Evolutionary conservation across 2,888 invertebrate genomes (phyloP), one percentile per base, ranked within the genome.

Genomic region (Plagodis dolabraria): DNA sequence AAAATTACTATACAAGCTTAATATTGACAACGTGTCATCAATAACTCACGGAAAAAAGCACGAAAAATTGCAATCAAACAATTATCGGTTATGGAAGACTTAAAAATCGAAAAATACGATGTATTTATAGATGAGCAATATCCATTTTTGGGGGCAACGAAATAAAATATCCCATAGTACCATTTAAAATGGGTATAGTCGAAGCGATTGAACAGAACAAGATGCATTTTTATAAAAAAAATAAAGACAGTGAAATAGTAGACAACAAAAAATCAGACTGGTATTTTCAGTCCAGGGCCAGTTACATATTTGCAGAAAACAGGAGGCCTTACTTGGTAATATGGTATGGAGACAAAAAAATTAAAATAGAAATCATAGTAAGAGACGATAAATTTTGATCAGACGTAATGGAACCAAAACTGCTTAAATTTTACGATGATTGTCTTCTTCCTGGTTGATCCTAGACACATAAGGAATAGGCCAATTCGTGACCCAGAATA

Each of bases 251-350:
- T 34, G 44, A 46, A 53, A 33, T 49, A 40, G 33, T 33, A 6
- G 42, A 33, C 9, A 34, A 50, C 9, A 7, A 54, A 57, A 61
- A 47, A 43, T 51, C 51, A 9, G 45, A 60, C 11, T 62, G 62
- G 61, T 63, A 50, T 52, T 62, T 46, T 52, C 63, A 65, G 45
- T 50, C 2, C 63, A 65, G 33, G 65, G 65, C 0, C 65, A 65
- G n/a, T n/a, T n/a, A n/a, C n/a, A n/a, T n/a, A n/a, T n/a, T n/a
- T n/a, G n/a, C n/a, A n/a, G n/a, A n/a, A n/a, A n/a, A n/a, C n/a
- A n/a, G n/a, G n/a, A n/a, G n/a, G n/a, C n/a, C n/a, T n/a, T n/a
- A n/a, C n/a, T n/a, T n/a, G n/a, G n/a, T n/a, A n/a, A n/a, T n/a
- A n/a, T n/a, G n/a, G n/a, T n/a, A n/a, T n/a, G n/a, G n/a, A n/a